Evolutionary conservation across 2,113 vertebrate species (phyloP).

Genomic region (Lonchura striata): DNA sequence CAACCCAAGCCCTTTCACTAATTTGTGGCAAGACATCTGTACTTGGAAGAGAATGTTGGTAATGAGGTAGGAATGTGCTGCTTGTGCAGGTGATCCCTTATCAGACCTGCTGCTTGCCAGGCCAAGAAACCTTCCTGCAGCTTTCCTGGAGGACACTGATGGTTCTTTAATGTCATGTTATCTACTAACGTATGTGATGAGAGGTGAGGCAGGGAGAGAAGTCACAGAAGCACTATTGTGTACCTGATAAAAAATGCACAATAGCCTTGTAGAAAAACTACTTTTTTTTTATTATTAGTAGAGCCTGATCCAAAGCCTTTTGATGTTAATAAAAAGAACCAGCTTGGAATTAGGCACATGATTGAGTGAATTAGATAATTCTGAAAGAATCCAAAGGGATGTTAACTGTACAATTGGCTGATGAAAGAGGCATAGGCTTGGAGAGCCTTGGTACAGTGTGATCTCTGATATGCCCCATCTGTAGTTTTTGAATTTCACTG

Average conservation of each 20-base stretch:
- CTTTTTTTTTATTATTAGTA: not conserved
- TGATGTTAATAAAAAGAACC: conserved; percentile 15
- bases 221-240: conserved; percentile 26
- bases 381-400: not conserved
- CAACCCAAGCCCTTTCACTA: not conserved
- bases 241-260: not conserved
- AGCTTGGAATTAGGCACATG: not conserved
- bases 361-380: conserved; percentile 5
- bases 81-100: conserved; percentile 22
- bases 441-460: not conserved
- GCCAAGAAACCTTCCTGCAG: not conserved
- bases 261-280: not conserved
- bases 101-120: conserved; percentile 25
- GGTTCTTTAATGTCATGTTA: conserved; percentile 8
- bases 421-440: not conserved
- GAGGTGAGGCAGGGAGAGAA: not conserved
- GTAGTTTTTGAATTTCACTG: not conserved
- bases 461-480: not conserved
- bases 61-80: not conserved
- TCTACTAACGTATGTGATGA: not conserved
- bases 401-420: not conserved
- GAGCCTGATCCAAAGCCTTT: not conserved
- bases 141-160: not conserved
- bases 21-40: not conserved
- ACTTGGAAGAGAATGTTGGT: not conserved